Evolutionary conservation across 2,113 vertebrate species (phyloP), one percentile per base, ranked within the genome.

Genomic region (Sebastes fasciatus): DNA sequence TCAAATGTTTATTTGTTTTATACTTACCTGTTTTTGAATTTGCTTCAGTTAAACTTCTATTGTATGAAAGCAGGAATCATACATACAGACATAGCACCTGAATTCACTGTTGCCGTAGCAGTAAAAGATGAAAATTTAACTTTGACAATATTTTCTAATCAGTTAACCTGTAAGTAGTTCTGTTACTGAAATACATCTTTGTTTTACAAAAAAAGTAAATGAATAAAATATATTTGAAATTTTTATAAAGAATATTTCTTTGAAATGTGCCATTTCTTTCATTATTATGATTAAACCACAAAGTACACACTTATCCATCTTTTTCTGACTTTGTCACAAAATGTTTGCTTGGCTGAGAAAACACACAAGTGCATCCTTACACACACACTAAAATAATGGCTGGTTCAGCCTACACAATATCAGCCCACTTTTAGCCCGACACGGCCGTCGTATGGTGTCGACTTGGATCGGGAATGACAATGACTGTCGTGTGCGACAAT

Each of bases 201-300:
- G 87, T 93, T 90, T 94, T 91, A 72, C 76, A 88, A 89, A 79
- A 86, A 91, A 92, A 89, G 80, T 88, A 88, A 93, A 90, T 91
- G 57, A 94, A 95, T 94, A 89, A 94, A 95, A 91, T 92, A 92
- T 94, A 94, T 91, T 94, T 94, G 82, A 93, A 87, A 93, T 92
- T 93, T 93, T 94, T 91, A 94, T 92, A 84, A 87, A 86, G 84
- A 90, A 90, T 23, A 84, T 34, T 40, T 82, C 48, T 79, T 72
- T 80, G 14, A 78, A 74, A 81, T 77, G 64, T 82, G 66, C n/a
- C 21, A 6, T 85, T 88, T 86, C 7, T 78, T 79, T n/a, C 34
- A 46, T 68, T 11, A 10, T 14, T 70, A 26, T 17, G 3, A 71
- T 40, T 42, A 34, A 73, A 77, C 13, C 6, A 66, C 42, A 57